Evolutionary conservation across 1,140 invertebrate genomes (phyloP), one percentile per base, ranked within the genome.

Genomic region (Saccostrea echinata): DNA sequence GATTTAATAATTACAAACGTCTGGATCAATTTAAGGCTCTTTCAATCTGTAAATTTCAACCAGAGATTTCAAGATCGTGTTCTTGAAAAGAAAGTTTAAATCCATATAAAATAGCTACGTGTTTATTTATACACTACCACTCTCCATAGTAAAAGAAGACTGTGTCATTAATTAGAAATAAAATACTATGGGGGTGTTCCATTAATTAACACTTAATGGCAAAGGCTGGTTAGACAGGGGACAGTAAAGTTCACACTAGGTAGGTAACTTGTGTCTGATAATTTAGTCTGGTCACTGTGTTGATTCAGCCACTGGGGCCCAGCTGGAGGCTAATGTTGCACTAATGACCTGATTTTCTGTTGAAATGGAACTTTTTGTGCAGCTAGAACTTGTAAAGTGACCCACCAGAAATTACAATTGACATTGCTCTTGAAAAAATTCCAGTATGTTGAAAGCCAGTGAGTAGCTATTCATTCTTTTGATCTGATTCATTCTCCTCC

Each of bases 171-270:
- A 43, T 61, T 61, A 61, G 16, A 21, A 61, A n/a, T 61, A 61
- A 61, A 61, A 30, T 30, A 76, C 68, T 8, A 11, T 16, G 68
- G 27, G 68, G 68, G 68, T 76, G 68, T 76, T 30, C 43, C 64
- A 71, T 71, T 71, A 71, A 71, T 71, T 71, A 27, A 30, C 64
- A 30, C 21, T 71, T 71, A 30, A 27, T 30, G 21, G 13, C 21
- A 18, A 61, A 21, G 55, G 55, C 55, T 61, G 18, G 55, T 61
- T 21, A 30, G 68, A 76, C 33, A 76, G 68, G 30, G 68, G 27
- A 76, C 68, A 76, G 6, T 43, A 76, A 76, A 76, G 68, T 76
- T 76, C 68, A 76, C 68, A 76, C 68, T 33, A 76, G 12, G 11
- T 16, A 33, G 68, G 30, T 76, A 76, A 27, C 30, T 13, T 76